phyloP scores from a whole-genome alignment of 2,113 vertebrate species.

The Stigmatopora argus region DNA sequence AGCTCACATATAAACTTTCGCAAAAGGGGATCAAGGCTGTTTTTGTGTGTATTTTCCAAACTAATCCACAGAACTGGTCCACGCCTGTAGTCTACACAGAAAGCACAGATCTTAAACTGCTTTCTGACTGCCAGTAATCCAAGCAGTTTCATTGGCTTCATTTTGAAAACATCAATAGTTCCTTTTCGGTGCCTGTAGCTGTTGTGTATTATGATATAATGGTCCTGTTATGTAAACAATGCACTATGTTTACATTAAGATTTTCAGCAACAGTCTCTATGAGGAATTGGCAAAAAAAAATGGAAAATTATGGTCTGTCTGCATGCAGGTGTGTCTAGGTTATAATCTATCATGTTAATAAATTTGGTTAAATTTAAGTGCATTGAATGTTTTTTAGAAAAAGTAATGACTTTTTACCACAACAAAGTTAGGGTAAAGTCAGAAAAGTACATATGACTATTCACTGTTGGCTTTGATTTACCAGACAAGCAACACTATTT shows the following conservation, averaged over 20 bases:
- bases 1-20: not conserved
- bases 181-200: constrained; percentile 9
- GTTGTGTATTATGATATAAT: constrained; percentile 1
- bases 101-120: constrained; percentile 47
- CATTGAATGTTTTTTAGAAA: not conserved
- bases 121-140: constrained; percentile 48
- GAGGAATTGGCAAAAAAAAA: not conserved
- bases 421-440: constrained; percentile 4
- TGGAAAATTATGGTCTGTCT: not conserved
- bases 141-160: constrained; percentile 17
- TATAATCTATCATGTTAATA: not conserved
- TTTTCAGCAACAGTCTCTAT: not conserved
- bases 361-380: not conserved
- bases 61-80: constrained; percentile 52
- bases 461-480: not conserved
- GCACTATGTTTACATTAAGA: not conserved
- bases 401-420: not conserved
- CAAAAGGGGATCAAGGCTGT: not conserved
- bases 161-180: constrained; percentile 34
- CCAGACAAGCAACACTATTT: not conserved
- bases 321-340: not conserved
- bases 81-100: constrained; percentile 35
- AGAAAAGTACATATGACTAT: not conserved
- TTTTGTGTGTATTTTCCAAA: constrained; percentile 16
- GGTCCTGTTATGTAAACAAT: constrained; percentile 4